phyloP scores from a whole-genome alignment of 2,113 vertebrate species.

The Talpa occidentalis region DNA sequence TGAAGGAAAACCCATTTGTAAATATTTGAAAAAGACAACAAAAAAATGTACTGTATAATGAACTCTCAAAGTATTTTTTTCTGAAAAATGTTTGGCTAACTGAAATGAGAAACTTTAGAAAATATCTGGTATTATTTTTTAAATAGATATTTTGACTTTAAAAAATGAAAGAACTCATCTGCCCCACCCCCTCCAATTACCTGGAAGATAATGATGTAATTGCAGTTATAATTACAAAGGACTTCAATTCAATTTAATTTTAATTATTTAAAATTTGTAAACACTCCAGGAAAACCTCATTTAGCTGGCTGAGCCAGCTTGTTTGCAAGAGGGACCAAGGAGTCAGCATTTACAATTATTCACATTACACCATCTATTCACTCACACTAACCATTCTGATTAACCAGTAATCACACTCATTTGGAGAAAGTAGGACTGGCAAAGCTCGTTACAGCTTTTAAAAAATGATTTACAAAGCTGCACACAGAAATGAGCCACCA shows the following conservation, averaged over 20 bases:
- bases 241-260: conserved; percentile 84
- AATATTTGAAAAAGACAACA: neutral
- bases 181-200: conserved; percentile 36
- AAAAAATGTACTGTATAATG: neutral
- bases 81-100: neutral
- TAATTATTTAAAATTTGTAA: conserved; percentile 86
- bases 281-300: conserved; percentile 83
- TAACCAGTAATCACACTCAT: conserved; percentile 79
- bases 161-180: conserved; percentile 35
- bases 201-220: conserved; percentile 80
- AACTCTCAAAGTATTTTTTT: neutral
- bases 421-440: conserved; percentile 49
- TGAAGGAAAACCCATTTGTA: neutral
- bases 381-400: conserved; percentile 76
- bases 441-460: conserved; percentile 53
- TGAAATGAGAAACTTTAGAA: conserved; percentile 32
- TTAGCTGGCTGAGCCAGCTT: conserved; percentile 78
- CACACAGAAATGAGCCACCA: neutral
- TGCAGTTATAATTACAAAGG: conserved; percentile 79
- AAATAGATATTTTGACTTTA: conserved; percentile 50
- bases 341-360: conserved; percentile 78
- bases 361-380: conserved; percentile 73
- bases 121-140: neutral
- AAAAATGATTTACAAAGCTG: conserved; percentile 39
- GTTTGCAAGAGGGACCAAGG: conserved; percentile 75